Conservation (phyloP, 2,888 invertebrate genomes). For the Rhagonycha lutea region DNA sequence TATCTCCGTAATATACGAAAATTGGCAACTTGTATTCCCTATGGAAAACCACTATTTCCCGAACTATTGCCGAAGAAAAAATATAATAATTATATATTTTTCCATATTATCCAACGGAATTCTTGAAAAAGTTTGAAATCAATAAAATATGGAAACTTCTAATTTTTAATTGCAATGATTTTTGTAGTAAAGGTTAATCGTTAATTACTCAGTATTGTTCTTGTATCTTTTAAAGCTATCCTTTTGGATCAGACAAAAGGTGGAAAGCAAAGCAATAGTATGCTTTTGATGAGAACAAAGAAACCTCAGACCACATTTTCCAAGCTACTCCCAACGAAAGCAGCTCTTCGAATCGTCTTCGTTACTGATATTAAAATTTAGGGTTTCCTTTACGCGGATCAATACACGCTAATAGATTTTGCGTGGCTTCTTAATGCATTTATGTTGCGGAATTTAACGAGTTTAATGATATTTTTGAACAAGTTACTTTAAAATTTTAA, state of each 20-base stretch:
- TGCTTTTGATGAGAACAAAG: conserved; percentile 20
- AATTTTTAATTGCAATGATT: not conserved
- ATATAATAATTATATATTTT: too few species aligned
- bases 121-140: not conserved
- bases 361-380: conserved; percentile 28
- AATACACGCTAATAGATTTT: conserved; percentile 22
- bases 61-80: too few species aligned
- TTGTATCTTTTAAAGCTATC: conserved; percentile 9
- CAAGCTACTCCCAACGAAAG: conserved; percentile 17
- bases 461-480: not conserved
- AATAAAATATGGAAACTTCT: not conserved
- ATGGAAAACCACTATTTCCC: too few species aligned
- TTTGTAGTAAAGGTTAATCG: conserved; percentile 10
- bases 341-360: conserved; percentile 23
- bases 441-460: conserved; percentile 1
- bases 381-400: conserved; percentile 20
- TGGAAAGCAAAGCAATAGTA: conserved; percentile 16
- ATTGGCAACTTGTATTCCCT: too few species aligned
- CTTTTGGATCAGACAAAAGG: conserved; percentile 16
- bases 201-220: conserved; percentile 22
- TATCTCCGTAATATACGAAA: too few species aligned
- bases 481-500: not conserved
- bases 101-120: too few species aligned
- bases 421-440: conserved; percentile 8
- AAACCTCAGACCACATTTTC: conserved; percentile 20